Conservation (phyloP, 2,797 vertebrate genomes). For the Sebastolobus alascanus region DNA sequence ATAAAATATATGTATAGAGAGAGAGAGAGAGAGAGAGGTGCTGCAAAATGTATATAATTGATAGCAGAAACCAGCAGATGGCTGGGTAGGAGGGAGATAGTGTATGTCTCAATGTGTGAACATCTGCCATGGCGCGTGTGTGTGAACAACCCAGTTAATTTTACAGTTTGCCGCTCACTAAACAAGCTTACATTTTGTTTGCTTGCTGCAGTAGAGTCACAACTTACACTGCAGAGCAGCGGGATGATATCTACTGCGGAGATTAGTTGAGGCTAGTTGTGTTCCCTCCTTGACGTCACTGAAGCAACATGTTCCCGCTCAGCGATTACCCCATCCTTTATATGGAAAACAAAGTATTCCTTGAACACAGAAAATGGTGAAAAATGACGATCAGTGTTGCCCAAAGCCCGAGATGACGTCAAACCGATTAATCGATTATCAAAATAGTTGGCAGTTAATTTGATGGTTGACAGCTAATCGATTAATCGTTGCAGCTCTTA, state of each 20-base stretch:
- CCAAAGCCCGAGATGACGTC: too few relatives aligned
- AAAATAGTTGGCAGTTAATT: too few relatives aligned
- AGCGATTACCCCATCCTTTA: background rate
- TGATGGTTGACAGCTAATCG: too few relatives aligned
- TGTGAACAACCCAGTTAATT: slow-evolving; percentile 2
- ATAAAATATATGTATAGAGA: background rate
- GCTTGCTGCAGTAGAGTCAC: background rate
- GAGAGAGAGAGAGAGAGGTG: background rate
- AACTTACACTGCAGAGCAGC: background rate
- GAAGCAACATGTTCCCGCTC: background rate
- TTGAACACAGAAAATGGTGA: background rate
- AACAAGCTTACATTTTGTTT: background rate
- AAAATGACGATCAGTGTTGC: too few relatives aligned
- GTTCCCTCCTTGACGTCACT: background rate
- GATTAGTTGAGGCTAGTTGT: background rate
- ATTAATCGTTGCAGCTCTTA: background rate
- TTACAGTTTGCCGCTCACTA: background rate
- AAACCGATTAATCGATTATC: too few relatives aligned
- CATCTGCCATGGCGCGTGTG: background rate
- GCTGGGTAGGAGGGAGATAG: background rate
- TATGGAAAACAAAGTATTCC: slow-evolving; percentile 19
- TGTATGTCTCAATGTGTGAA: background rate
- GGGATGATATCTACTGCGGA: background rate
- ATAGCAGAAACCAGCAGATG: background rate
- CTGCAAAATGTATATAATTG: background rate